A percentile compares a stretch with the other conserved stretches of the same genome.
Evolutionary conservation across 2,888 invertebrate genomes (phyloP).

Genomic region (Ichneumon xanthorius): DNA sequence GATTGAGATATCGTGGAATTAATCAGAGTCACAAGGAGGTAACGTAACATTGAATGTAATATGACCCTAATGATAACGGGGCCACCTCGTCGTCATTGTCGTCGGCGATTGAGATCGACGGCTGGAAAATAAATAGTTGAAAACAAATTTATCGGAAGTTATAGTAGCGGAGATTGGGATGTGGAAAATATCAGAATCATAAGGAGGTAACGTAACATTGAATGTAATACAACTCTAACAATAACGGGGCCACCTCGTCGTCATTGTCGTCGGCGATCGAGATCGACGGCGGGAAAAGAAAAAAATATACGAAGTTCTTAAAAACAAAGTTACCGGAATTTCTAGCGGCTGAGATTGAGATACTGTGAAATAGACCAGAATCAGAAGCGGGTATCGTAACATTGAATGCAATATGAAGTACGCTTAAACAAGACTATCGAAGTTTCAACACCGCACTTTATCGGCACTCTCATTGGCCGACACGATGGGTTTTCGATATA

Average conservation of each 20-base stretch:
- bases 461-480: not conserved
- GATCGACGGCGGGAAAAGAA: conserved; percentile 43
- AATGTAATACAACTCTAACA: too few species aligned
- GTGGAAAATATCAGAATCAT: not conserved
- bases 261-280: conserved; percentile 29
- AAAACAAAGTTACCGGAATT: not conserved
- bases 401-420: not conserved
- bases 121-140: not conserved
- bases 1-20: not conserved
- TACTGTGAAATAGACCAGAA: not conserved
- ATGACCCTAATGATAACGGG: conserved; percentile 63
- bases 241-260: too few species aligned
- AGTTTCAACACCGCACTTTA: not conserved
- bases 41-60: not conserved
- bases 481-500: not conserved
- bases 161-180: not conserved
- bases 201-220: not conserved
- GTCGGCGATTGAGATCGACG: conserved; percentile 54
- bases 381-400: not conserved
- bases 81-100: conserved; percentile 53
- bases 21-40: not conserved
- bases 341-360: not conserved
- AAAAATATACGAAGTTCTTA: conserved; percentile 46
- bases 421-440: not conserved
- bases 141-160: not conserved